phyloP scores from a whole-genome alignment of 2,797 vertebrate species.

The Selene dorsalis region DNA sequence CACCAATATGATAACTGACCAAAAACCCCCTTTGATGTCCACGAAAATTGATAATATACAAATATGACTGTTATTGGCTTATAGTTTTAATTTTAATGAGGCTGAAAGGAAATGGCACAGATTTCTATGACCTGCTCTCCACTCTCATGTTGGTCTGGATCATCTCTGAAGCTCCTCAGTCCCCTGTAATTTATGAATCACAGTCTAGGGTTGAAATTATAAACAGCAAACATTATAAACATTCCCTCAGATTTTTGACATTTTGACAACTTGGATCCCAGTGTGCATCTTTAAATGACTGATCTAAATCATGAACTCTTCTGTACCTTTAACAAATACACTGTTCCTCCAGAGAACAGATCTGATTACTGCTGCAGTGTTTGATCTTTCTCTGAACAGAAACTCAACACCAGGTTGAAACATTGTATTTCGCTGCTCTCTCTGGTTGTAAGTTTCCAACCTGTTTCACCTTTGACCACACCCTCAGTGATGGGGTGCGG shows the following conservation, averaged over 20 bases:
- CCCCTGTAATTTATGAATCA: no score
- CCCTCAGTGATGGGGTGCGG: background rate
- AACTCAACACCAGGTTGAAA: background rate
- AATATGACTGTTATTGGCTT: background rate
- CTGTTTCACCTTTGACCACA: background rate
- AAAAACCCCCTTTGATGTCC: background rate
- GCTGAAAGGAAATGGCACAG: background rate
- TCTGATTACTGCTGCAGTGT: background rate
- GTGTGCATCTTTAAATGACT: background rate
- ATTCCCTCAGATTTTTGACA: no score
- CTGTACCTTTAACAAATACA: background rate
- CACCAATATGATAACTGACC: background rate
- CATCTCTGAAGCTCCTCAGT: background rate
- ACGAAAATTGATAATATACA: background rate
- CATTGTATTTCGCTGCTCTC: background rate
- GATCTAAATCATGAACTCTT: background rate
- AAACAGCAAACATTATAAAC: no score
- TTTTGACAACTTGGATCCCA: background rate
- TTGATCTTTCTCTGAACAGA: background rate
- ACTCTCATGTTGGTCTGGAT: constrained; percentile 5
- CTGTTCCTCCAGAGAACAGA: background rate
- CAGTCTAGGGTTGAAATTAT: no score
- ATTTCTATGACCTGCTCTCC: background rate
- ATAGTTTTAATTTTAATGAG: background rate
- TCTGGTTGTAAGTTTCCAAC: background rate